Evolutionary conservation across 2,888 invertebrate genomes (phyloP).

Genomic region (Tenthredo notha): DNA sequence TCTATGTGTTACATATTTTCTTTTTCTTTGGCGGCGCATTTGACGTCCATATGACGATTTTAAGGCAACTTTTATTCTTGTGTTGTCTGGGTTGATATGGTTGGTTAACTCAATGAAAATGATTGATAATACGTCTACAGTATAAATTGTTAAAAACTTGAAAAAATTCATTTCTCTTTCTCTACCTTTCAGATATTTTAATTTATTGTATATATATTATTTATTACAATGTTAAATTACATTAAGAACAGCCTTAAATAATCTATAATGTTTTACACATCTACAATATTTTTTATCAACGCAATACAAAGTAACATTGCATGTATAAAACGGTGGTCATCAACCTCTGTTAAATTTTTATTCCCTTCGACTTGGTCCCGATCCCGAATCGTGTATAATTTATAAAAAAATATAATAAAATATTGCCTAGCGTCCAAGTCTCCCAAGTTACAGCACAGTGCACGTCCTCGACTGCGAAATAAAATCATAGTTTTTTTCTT

Average conservation of each 20-base stretch:
- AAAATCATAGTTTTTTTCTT: slow-evolving; percentile 42
- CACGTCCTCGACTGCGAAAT: slow-evolving; percentile 71
- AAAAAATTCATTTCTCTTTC: not conserved
- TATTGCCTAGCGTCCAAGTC: slow-evolving; percentile 55
- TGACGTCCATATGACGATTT: too few relatives aligned
- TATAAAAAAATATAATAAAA: slow-evolving; percentile 64
- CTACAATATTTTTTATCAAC: slow-evolving; percentile 50
- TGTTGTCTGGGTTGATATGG: too few relatives aligned
- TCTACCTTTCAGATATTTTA: slow-evolving; percentile 16
- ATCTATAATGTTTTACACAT: slow-evolving; percentile 58
- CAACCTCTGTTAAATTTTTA: slow-evolving; percentile 32
- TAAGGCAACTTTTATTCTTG: too few relatives aligned
- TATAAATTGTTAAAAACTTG: too few relatives aligned
- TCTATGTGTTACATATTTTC: too few relatives aligned
- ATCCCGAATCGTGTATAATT: slow-evolving; percentile 59
- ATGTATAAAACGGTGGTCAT: slow-evolving; percentile 44
- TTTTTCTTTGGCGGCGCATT: too few relatives aligned
- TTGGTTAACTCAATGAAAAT: too few relatives aligned
- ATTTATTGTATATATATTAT: slow-evolving; percentile 54
- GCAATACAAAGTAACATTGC: slow-evolving; percentile 52
- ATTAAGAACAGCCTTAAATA: slow-evolving; percentile 63
- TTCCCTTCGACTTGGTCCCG: slow-evolving; percentile 66
- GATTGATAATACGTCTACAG: too few relatives aligned
- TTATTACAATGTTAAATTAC: slow-evolving; percentile 60
- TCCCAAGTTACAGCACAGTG: slow-evolving; percentile 66